phyloP scores from a whole-genome alignment of 1,140 invertebrate species.

The Dreissena rostriformis region DNA sequence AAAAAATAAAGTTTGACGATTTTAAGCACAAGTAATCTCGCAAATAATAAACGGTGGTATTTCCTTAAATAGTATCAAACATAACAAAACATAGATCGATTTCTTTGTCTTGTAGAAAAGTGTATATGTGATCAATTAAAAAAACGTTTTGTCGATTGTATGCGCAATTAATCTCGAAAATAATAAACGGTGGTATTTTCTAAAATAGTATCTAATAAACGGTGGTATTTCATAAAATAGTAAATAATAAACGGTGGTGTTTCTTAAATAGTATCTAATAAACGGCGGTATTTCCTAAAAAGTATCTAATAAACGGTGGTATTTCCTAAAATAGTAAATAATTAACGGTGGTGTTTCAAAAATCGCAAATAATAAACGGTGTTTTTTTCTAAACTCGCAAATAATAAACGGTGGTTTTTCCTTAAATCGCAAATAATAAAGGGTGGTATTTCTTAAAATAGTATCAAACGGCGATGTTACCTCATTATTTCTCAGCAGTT shows the following conservation, averaged over 20 bases:
- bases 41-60: neutral
- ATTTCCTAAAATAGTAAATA: neutral
- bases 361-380: neutral
- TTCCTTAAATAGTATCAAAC: neutral
- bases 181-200: neutral
- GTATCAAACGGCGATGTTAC: slow-evolving; percentile 51
- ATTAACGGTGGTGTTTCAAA: neutral
- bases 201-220: neutral
- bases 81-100: no score
- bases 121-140: no score
- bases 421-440: neutral
- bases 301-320: neutral
- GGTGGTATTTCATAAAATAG: neutral
- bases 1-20: no score
- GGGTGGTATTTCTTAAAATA: neutral
- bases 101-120: no score
- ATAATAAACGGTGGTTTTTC: neutral
- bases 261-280: neutral
- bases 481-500: slow-evolving; percentile 67
- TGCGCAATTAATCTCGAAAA: neutral
- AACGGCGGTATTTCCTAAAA: neutral
- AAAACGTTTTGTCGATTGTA: no score
- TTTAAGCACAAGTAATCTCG: no score
- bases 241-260: neutral
- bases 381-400: neutral